phyloP scores from a whole-genome alignment of 2,113 vertebrate genomes.

The Ploceus nigricollis region DNA sequence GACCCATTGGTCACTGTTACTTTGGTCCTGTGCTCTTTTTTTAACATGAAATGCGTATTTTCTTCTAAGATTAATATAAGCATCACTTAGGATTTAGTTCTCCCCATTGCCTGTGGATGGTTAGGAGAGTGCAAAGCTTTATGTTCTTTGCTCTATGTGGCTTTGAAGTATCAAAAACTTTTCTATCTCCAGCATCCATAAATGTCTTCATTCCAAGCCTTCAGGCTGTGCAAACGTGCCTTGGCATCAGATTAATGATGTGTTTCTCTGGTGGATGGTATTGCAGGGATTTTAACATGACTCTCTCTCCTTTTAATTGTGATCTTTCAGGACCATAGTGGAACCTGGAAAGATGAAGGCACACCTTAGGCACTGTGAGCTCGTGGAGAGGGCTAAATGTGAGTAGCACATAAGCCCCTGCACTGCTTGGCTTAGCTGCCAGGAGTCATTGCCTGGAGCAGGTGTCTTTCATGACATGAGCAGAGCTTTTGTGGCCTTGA shows the following conservation, averaged over 20 bases:
- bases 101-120: neutral
- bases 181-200: neutral
- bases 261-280: neutral
- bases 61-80: neutral
- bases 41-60: neutral
- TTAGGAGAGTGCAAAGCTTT: neutral
- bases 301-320: neutral
- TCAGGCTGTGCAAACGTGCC: accelerated
- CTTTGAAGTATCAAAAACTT: neutral
- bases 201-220: neutral
- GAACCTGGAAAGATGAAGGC: neutral
- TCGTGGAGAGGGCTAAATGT: neutral
- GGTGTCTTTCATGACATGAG: neutral
- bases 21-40: neutral
- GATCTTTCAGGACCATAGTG: neutral
- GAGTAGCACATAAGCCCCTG: neutral
- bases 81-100: neutral
- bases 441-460: neutral
- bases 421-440: neutral
- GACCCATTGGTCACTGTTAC: neutral
- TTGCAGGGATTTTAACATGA: neutral
- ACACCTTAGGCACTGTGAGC: neutral
- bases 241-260: neutral
- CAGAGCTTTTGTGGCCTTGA: neutral
- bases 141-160: neutral